Base-by-base conservation (phyloP, 2,888 invertebrate species). In the Euspilapteryx auroguttella region DNA sequence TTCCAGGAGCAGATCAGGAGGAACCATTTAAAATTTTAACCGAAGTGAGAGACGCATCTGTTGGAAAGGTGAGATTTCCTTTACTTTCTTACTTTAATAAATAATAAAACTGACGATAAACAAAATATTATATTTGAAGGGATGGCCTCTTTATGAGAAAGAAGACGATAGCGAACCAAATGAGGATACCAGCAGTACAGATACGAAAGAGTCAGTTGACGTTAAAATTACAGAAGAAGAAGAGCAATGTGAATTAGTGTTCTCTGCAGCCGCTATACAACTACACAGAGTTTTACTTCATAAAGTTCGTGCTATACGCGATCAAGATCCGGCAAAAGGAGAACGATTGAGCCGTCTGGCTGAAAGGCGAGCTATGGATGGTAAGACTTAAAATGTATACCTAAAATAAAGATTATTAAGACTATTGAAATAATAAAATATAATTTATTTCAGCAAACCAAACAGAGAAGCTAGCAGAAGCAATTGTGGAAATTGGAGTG, bases 401-500 rank as follows among this genome's bases (percentile, higher is more conserved):
- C 21, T 20, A 24, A 24, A 24, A 8, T 3, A 24, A n/a, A 24
- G 11, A 11, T 8, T 24, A 11, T 8, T 11, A 12, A 11, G 6
- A 24, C 12, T 2, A 11, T 11, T 24, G n/a, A n/a, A n/a, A n/a
- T n/a, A n/a, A n/a, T n/a, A n/a, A n/a, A n/a, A n/a, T n/a, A n/a
- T n/a, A n/a, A 13, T 33, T 35, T 8, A 17, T 42, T 46, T 27
- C 38, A 80, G 80, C 78, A 23, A 47, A 57, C 25, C 63, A 64
- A 37, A 50, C 50, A 8, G 40, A 47, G 1, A 78, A 71, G 36
- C 66, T 59, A 27, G 78, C 78, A 1, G 73, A 77, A 36, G 79
- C 79, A 1, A 59, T 79, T 5, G 54, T 79, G 27, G 59, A 79
- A 37, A 77, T 79, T 25, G 81, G 80, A 4, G 49, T 76, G 14